Evolutionary conservation across 2,888 invertebrate genomes (phyloP), one percentile per base, ranked within the genome.

Genomic region (Abrostola tripartita): DNA sequence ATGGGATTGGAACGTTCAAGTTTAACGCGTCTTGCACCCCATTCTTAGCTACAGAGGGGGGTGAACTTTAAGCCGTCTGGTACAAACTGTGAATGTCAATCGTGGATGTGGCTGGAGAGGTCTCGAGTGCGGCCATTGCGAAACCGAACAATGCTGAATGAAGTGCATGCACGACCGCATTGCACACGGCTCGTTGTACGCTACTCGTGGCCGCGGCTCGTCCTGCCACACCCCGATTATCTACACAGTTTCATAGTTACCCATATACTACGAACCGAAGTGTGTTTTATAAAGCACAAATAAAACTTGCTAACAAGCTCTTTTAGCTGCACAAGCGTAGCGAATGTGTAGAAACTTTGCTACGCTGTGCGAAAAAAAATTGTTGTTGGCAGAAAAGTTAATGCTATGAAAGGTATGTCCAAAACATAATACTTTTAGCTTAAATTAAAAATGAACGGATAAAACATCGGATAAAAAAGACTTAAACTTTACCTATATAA

Each of bases 91-190:
- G 89, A 91, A 92, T 89, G 88, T 88, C 92, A 90, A 92, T 90
- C 88, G 89, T 86, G 86, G 84, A 81, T 84, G 84, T 73, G 75
- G 81, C 74, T 84, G 78, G 79, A 92, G 91, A 74, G 86, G 86
- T 81, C 90, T 92, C 78, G 79, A 89, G 85, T 80, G 75, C 81
- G 79, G 80, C 86, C 81, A 87, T 88, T 89, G 88, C 89, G 77
- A 85, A 86, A 87, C 85, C 82, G 90, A 90, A 93, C 92, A 93
- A 93, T 92, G 89, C 82, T 84, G 81, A 89, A 88, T 90, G 86
- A 85, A 89, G 90, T 89, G 85, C 83, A 85, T 82, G 83, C 81
- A 85, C 75, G 84, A 85, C 85, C 82, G 81, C 85, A 86, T 85
- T 84, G 71, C 77, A 81, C 61, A 66, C 58, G 55, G 57, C 47